A percentile compares a stretch with the other conserved stretches of the same genome.
These are phyloP conservation scores for Drosophila longiperda DNA, from an alignment of 2,888 invertebrate species.

Conservation along the genomic window DNA sequence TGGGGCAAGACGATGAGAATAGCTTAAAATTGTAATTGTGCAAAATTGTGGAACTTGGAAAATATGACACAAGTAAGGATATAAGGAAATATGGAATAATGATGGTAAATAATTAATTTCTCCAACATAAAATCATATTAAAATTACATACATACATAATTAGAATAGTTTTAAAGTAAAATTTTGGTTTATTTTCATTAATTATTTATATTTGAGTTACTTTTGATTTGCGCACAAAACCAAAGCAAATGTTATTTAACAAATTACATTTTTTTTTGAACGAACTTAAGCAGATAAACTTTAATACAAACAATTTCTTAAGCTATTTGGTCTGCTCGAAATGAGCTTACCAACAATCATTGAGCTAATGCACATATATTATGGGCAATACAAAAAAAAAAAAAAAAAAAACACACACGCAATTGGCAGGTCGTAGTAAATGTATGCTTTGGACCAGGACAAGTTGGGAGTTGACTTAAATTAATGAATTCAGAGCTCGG, in stretches of 20 bases:
- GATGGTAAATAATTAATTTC: background rate
- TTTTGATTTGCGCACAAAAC: background rate
- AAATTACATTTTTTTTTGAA: background rate
- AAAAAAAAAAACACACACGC: constrained; percentile 42
- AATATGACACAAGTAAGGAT: constrained; percentile 8
- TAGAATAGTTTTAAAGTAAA: background rate
- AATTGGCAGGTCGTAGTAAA: constrained; percentile 61
- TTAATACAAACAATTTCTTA: background rate
- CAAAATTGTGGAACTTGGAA: constrained; percentile 26
- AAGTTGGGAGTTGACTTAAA: constrained; percentile 48
- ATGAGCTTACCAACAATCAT: constrained; percentile 39
- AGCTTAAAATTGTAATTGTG: constrained; percentile 58
- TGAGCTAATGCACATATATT: constrained; percentile 51
- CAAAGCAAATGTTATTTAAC: background rate
- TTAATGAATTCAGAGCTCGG: constrained; percentile 63
- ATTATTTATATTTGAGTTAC: background rate
- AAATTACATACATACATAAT: too few species aligned
- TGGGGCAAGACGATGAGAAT: constrained; percentile 27
- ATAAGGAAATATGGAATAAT: background rate
- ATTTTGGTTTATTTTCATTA: background rate
- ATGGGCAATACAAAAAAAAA: constrained; percentile 11
- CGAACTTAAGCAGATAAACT: background rate
- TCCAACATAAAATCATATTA: background rate
- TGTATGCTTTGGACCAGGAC: constrained; percentile 27
- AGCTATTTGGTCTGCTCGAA: constrained; percentile 29